These are phyloP conservation scores for Acanthococcus lagerstroemiae DNA, from an alignment of 2,888 invertebrate genomes.

Conservation along the genomic window DNA sequence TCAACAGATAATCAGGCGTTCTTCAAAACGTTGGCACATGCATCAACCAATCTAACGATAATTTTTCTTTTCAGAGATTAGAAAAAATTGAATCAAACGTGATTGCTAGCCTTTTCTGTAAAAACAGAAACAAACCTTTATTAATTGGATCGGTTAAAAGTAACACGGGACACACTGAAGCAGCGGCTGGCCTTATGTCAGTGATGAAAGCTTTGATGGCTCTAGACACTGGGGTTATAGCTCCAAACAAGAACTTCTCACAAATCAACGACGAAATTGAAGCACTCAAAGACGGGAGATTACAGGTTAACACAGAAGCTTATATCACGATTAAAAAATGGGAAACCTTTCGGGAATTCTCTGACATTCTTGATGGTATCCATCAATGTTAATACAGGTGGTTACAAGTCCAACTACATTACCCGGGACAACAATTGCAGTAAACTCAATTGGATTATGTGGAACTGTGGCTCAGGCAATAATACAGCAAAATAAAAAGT, in stretches of 20 bases:
- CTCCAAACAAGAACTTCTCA: conserved; percentile 33
- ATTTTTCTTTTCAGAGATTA: conserved; percentile 29
- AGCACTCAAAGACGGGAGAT: neutral
- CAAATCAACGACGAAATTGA: neutral
- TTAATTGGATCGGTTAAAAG: conserved; percentile 51
- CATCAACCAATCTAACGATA: too few relatives aligned
- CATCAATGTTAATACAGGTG: too few relatives aligned
- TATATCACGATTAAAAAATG: too few relatives aligned
- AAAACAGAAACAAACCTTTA: conserved; percentile 41
- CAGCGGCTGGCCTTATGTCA: conserved; percentile 43
- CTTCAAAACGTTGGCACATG: too few relatives aligned
- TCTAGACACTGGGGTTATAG: conserved; percentile 36
- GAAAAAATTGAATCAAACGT: conserved; percentile 34
- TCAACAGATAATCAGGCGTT: neutral
- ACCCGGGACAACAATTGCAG: conserved; percentile 47
- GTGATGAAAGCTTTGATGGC: conserved; percentile 43
- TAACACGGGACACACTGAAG: conserved; percentile 53
- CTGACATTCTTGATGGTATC: neutral
- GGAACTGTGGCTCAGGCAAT: conserved; percentile 31
- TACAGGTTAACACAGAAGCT: too few relatives aligned
- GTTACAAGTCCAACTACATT: conserved; percentile 16
- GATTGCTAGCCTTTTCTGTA: conserved; percentile 26
- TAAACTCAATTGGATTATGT: conserved; percentile 37
- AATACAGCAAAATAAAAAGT: conserved; percentile 30
- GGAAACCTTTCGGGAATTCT: neutral